Percentiles rank a stretch among this genome's conserved stretches.
Conservation (phyloP, 2,888 invertebrate genomes). For the Synergus japonicus region DNA sequence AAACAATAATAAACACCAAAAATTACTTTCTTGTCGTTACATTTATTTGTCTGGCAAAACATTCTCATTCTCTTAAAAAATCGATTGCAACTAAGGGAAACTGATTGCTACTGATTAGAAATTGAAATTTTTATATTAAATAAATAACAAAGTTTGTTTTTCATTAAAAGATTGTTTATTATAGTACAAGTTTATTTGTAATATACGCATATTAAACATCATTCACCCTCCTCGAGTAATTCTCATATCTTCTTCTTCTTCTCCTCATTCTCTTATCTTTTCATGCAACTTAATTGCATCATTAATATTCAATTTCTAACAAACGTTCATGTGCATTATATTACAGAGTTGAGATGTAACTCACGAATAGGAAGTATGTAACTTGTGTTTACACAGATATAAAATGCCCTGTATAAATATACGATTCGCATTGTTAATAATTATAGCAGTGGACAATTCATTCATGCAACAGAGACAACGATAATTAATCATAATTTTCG, state of each 20-base stretch:
- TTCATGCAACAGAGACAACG: background rate
- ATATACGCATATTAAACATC: slow-evolving; percentile 54
- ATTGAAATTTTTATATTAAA: background rate
- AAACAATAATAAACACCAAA: background rate
- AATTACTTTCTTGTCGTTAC: background rate
- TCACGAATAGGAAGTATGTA: background rate
- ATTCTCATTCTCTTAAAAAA: too few species aligned
- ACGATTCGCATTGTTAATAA: background rate
- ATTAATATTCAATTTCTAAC: slow-evolving; percentile 49
- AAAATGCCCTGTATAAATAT: slow-evolving; percentile 15
- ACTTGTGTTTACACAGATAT: slow-evolving; percentile 7
- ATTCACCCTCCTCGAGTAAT: slow-evolving; percentile 46
- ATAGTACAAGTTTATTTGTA: slow-evolving; percentile 54
- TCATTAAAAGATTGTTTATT: slow-evolving; percentile 54
- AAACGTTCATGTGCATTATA: slow-evolving; percentile 49
- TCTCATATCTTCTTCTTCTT: slow-evolving; percentile 43
- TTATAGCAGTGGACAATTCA: background rate
- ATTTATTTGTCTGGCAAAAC: too few species aligned
- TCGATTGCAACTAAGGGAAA: too few species aligned
- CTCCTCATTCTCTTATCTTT: background rate
- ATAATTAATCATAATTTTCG: background rate
- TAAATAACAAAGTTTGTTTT: background rate
- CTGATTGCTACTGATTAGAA: too few species aligned
- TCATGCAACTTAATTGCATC: slow-evolving; percentile 55
- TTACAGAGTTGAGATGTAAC: slow-evolving; percentile 42